phyloP scores from a whole-genome alignment of 1,140 invertebrate genomes.

The Brachionus angularis region DNA sequence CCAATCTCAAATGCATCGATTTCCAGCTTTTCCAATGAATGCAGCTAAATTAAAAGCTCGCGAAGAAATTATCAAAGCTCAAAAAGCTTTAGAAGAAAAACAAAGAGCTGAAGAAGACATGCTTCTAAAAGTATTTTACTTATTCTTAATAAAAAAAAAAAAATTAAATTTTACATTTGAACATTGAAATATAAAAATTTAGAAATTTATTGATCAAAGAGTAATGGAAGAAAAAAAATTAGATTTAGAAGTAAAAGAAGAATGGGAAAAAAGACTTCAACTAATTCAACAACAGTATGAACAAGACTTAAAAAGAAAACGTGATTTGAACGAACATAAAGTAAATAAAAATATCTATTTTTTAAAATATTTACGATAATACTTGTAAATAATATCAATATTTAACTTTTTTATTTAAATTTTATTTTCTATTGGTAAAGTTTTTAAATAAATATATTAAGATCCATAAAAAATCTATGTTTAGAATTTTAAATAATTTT shows the following conservation, averaged over 20 bases:
- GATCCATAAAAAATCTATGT: not conserved
- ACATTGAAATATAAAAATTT: too few relatives aligned
- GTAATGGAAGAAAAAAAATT: constrained; percentile 50
- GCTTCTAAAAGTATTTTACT: constrained; percentile 47
- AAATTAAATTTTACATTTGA: not conserved
- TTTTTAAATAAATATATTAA: too few relatives aligned
- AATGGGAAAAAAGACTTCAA: constrained; percentile 55
- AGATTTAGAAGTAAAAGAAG: constrained; percentile 53
- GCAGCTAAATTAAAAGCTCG: not conserved
- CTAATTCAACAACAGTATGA: constrained; percentile 55
- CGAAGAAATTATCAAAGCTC: constrained; percentile 51
- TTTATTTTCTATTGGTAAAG: too few relatives aligned
- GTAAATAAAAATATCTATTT: not conserved
- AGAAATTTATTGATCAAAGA: constrained; percentile 49
- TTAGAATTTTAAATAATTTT: too few relatives aligned
- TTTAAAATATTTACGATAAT: not conserved
- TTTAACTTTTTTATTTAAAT: not conserved
- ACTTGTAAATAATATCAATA: not conserved
- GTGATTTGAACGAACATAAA: constrained; percentile 12
- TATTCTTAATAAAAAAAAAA: not conserved
- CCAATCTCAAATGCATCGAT: constrained; percentile 20
- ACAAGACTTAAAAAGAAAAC: constrained; percentile 48
- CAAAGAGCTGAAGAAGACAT: constrained; percentile 54
- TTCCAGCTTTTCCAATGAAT: constrained; percentile 36
- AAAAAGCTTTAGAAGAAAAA: constrained; percentile 53